Percentiles rank a stretch among this genome's conserved stretches.
These are phyloP conservation scores for Tokudaia muenninki DNA, from an alignment of 2,797 vertebrate genomes.

Conservation along the genomic window DNA sequence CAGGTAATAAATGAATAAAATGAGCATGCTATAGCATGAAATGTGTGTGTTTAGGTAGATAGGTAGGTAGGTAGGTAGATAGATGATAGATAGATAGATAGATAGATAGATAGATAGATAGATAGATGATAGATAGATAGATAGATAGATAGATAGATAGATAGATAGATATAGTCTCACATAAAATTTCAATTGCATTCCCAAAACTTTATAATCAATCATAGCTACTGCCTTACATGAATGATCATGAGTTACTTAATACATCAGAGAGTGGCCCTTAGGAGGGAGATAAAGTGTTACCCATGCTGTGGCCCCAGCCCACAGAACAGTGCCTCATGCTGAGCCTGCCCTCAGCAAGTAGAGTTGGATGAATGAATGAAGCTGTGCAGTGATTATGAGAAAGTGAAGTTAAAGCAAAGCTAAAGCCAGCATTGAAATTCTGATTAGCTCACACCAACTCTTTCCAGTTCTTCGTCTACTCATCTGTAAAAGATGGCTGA, in stretches of 20 bases:
- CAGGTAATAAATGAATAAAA: background rate
- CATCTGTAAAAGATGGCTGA: background rate
- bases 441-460: background rate
- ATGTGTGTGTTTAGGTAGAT: background rate
- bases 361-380: background rate
- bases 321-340: background rate
- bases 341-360: background rate
- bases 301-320: background rate
- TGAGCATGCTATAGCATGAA: background rate
- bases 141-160: background rate
- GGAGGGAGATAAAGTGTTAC: background rate
- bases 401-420: background rate
- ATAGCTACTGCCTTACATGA: background rate
- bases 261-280: background rate
- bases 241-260: background rate
- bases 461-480: slow-evolving; percentile 39
- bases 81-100: background rate
- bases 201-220: slow-evolving; percentile 3
- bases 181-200: slow-evolving; percentile 33
- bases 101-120: background rate
- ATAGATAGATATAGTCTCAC: background rate
- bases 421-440: background rate
- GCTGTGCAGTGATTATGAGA: background rate
- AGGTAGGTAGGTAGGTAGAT: background rate
- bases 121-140: background rate